These are phyloP conservation scores for Okapia johnstoni DNA, from an alignment of 2,113 vertebrate genomes.

Conservation along the genomic window DNA sequence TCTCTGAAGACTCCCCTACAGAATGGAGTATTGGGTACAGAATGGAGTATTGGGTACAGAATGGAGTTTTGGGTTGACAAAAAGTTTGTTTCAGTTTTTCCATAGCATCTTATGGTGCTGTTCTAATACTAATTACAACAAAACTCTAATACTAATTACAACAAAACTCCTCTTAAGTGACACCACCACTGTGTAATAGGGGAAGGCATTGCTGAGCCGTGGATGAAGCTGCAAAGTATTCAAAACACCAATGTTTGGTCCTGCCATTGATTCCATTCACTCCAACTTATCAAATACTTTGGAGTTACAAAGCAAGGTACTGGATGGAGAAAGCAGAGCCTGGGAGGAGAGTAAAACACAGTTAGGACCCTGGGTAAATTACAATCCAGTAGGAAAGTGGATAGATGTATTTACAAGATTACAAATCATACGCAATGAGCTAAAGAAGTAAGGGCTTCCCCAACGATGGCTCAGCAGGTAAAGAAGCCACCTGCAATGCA, in stretches of 20 bases:
- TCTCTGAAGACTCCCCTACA: not conserved
- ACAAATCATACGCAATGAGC: not conserved
- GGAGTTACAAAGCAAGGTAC: not conserved
- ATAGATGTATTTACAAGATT: not conserved
- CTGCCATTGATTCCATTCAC: not conserved
- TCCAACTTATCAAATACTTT: not conserved
- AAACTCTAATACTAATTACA: not conserved
- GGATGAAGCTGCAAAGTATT: not conserved
- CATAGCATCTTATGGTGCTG: not conserved
- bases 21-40: not conserved
- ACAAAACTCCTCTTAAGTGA: not conserved
- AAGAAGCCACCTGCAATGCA: not conserved
- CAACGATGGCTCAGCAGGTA: not conserved
- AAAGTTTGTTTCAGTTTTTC: not conserved
- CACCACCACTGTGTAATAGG: accelerated
- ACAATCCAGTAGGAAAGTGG: not conserved
- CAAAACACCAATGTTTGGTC: not conserved
- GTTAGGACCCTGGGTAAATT: not conserved
- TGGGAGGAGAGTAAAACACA: accelerated
- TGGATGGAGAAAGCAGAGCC: not conserved
- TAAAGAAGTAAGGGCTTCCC: not conserved
- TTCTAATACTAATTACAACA: not conserved
- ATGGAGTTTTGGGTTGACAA: not conserved
- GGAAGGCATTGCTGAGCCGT: not conserved
- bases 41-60: not conserved